Conservation (phyloP, 2,113 vertebrate genomes). For the Oreochromis aureus region DNA sequence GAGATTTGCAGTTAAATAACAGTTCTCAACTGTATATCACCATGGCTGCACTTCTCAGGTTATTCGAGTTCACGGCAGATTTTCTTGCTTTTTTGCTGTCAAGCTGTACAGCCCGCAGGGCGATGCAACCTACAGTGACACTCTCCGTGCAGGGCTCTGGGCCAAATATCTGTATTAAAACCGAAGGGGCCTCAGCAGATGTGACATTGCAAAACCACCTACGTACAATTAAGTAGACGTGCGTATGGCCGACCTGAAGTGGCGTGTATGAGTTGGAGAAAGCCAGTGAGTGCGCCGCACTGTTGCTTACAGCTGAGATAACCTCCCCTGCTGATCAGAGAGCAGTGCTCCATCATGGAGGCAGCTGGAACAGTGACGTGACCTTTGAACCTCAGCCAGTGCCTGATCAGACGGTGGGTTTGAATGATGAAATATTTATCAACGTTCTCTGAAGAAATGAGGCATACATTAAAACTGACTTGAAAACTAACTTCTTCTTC, state of each 20-base stretch:
- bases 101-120: conserved; percentile 26
- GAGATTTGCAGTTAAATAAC: neutral
- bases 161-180: conserved; percentile 51
- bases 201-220: conserved; percentile 56
- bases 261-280: conserved; percentile 1
- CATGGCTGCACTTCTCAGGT: conserved; percentile 11
- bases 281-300: neutral
- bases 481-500: neutral
- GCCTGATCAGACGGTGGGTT: conserved; percentile 50
- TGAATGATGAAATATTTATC: conserved; percentile 61
- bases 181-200: conserved; percentile 54
- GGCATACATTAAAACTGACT: neutral
- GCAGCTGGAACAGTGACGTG: conserved; percentile 59
- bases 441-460: neutral
- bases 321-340: conserved; percentile 59
- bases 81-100: conserved; percentile 7
- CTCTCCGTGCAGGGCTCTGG: conserved; percentile 1
- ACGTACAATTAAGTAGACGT: neutral
- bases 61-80: conserved; percentile 43
- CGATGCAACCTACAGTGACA: conserved; percentile 40
- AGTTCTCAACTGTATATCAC: neutral
- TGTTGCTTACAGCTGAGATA: conserved; percentile 66
- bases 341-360: conserved; percentile 56
- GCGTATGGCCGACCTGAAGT: neutral
- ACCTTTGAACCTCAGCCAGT: conserved; percentile 58